Evolutionary conservation across 2,113 vertebrate species (phyloP).

Genomic region (Xenus cinereus): DNA sequence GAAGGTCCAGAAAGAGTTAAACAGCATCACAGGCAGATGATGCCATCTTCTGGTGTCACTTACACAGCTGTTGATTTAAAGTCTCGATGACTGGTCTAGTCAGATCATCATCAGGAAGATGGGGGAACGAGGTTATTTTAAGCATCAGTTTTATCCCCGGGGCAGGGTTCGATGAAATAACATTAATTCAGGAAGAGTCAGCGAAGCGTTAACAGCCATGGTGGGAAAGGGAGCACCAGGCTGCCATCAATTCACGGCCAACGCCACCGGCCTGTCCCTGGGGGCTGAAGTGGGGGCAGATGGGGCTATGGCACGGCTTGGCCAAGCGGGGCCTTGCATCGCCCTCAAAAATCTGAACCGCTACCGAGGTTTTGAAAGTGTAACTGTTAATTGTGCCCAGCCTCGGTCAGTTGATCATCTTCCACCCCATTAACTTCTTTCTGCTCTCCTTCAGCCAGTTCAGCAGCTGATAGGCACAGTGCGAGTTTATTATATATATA

Average conservation of each 20-base stretch:
- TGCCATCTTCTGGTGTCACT: slow-evolving; percentile 47
- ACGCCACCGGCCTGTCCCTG: background rate
- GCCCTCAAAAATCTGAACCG: fast-evolving
- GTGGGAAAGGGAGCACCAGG: background rate
- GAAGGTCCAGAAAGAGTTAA: slow-evolving; percentile 25
- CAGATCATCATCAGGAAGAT: background rate
- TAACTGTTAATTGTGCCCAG: background rate
- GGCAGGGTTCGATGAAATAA: background rate
- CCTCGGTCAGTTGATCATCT: background rate
- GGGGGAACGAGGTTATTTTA: slow-evolving; percentile 1
- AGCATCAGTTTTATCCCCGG: background rate
- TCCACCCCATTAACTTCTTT: background rate
- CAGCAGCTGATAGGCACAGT: background rate
- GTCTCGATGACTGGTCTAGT: fast-evolving
- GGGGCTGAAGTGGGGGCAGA: fast-evolving
- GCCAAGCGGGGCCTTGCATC: background rate
- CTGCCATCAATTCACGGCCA: background rate
- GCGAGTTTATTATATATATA: too few species aligned
- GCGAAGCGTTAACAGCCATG: background rate
- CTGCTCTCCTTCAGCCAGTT: background rate
- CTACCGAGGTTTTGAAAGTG: background rate
- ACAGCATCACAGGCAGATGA: background rate
- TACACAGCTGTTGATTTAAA: background rate
- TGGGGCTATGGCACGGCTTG: fast-evolving
- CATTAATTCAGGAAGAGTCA: background rate